Percentiles rank a stretch among this genome's conserved stretches.
phyloP scores from a whole-genome alignment of 2,113 vertebrate species.

The Catagonus wagneri region DNA sequence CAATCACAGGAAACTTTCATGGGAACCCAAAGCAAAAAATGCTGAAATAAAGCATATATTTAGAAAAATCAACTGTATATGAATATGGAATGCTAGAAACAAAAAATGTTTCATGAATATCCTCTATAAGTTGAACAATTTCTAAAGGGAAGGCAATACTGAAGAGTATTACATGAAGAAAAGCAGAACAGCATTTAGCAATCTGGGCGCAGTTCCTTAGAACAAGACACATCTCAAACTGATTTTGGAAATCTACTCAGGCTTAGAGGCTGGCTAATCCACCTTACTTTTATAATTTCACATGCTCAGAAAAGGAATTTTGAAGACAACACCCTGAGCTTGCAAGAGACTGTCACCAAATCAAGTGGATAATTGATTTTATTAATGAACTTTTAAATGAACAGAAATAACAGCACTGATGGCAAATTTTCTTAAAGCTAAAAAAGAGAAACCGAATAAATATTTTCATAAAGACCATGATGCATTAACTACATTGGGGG shows the following conservation, averaged over 20 bases:
- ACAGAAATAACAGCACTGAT: background rate
- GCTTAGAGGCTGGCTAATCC: background rate
- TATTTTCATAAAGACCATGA: background rate
- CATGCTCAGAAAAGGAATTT: conserved; percentile 33
- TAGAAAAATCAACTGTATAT: background rate
- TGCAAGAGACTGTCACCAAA: background rate
- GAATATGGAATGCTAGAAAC: background rate
- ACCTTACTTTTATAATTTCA: background rate
- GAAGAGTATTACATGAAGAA: background rate
- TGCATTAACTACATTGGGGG: background rate
- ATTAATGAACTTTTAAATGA: background rate
- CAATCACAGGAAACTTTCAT: background rate
- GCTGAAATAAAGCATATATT: background rate
- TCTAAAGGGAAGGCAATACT: background rate
- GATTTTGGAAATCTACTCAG: background rate
- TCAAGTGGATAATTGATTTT: background rate
- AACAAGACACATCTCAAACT: background rate
- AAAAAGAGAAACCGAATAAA: background rate
- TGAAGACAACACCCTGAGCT: background rate
- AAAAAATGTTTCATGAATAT: background rate
- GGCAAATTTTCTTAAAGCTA: background rate
- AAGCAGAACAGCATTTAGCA: background rate
- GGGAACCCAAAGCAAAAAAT: conserved; percentile 6
- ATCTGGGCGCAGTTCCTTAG: background rate
- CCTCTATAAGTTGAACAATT: background rate